These are phyloP conservation scores for Herpetotheres cachinnans DNA, from an alignment of 2,113 vertebrate genomes.

Conservation along the genomic window DNA sequence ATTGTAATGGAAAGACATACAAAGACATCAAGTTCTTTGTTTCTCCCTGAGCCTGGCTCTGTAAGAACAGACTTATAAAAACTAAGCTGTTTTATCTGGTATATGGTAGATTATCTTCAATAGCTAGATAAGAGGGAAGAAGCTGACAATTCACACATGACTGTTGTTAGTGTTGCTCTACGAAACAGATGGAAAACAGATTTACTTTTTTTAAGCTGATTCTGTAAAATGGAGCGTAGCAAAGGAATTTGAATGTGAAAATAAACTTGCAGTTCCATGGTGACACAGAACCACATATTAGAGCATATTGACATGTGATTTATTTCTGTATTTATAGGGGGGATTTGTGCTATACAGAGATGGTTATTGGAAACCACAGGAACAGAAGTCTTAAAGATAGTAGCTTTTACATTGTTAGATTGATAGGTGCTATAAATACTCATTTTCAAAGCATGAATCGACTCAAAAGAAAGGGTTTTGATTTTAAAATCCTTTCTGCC, in stretches of 20 bases:
- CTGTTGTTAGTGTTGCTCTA: background rate
- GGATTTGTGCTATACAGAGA: background rate
- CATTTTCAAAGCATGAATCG: background rate
- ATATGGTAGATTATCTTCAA: slow-evolving; percentile 48
- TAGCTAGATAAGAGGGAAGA: background rate
- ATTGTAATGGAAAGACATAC: background rate
- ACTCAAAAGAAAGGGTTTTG: background rate
- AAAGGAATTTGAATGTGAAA: slow-evolving; percentile 19
- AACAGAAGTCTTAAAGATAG: background rate
- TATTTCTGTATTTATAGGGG: background rate
- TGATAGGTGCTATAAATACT: background rate
- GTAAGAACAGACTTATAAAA: background rate
- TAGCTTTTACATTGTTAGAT: background rate
- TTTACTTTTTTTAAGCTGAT: slow-evolving; percentile 40
- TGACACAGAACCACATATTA: background rate
- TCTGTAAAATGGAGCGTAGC: background rate
- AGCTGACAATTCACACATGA: background rate
- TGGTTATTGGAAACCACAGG: background rate
- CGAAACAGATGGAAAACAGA: slow-evolving; percentile 31
- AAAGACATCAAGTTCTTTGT: background rate
- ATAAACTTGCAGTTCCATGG: background rate
- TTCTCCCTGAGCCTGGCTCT: background rate
- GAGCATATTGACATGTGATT: background rate
- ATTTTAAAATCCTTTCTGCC: background rate
- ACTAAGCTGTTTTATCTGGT: slow-evolving; percentile 32